phyloP scores from a whole-genome alignment of 2,888 invertebrate species.

The Euzophera pinguis region DNA sequence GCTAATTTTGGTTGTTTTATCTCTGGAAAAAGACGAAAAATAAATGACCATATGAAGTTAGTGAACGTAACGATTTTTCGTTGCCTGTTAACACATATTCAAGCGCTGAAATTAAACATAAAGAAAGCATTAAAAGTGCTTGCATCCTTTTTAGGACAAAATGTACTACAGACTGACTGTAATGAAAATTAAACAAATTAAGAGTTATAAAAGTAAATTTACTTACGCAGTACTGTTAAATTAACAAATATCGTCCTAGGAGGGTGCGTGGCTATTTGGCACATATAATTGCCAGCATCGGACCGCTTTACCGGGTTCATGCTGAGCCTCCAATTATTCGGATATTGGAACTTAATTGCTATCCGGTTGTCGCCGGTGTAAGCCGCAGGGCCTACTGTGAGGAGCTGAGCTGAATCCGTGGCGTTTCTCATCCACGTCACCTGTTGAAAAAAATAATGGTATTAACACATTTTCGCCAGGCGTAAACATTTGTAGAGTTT shows the following conservation, averaged over 20 bases:
- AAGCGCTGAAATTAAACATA: too few species aligned
- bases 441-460: conserved; percentile 41
- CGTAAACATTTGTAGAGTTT: too few species aligned
- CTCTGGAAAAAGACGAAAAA: too few species aligned
- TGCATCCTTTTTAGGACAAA: too few species aligned
- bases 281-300: conserved; percentile 88
- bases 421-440: conserved; percentile 85
- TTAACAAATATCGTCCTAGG: conserved; percentile 87
- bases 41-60: too few species aligned
- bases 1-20: too few species aligned
- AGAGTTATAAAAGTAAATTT: not conserved
- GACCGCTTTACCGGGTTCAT: conserved; percentile 85
- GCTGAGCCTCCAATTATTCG: conserved; percentile 84
- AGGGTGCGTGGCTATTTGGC: conserved; percentile 90
- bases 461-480: too few species aligned
- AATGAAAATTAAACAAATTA: not conserved
- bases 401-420: conserved; percentile 81
- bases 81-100: too few species aligned
- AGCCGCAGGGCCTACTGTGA: conserved; percentile 82
- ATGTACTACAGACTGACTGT: too few species aligned
- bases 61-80: too few species aligned
- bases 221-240: conserved; percentile 86
- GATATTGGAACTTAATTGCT: conserved; percentile 84
- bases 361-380: conserved; percentile 83
- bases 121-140: too few species aligned